A percentile compares a stretch with the other conserved stretches of the same genome.
Conservation (phyloP, 2,797 vertebrate species). For the Sorex maritimensis region DNA sequence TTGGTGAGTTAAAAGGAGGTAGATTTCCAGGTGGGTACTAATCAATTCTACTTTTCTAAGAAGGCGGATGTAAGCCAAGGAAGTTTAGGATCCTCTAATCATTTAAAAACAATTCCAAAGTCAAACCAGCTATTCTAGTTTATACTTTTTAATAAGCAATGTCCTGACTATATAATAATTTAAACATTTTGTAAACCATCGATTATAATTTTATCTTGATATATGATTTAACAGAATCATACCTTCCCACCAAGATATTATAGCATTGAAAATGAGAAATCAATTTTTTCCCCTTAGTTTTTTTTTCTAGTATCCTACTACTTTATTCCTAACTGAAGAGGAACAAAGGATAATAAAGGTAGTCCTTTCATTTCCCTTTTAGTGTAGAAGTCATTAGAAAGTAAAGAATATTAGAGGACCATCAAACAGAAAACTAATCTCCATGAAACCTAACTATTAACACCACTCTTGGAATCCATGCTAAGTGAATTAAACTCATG, state of each 20-base stretch:
- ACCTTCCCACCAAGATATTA: not conserved
- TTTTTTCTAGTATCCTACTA: not conserved
- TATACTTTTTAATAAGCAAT: constrained; percentile 9
- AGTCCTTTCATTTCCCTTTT: not conserved
- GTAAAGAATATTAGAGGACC: not conserved
- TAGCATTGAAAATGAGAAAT: not conserved
- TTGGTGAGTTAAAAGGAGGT: no score
- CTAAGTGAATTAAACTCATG: not conserved
- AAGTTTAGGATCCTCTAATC: no score
- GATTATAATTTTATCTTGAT: constrained; percentile 36
- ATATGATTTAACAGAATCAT: constrained; percentile 36
- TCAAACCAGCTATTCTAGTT: not conserved
- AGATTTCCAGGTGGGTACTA: no score
- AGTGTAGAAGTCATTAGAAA: constrained; percentile 52
- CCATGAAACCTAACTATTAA: not conserved
- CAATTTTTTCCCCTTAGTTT: constrained; percentile 4
- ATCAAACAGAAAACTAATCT: not conserved
- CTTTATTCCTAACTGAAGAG: constrained; percentile 29
- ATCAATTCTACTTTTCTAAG: no score
- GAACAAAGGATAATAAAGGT: not conserved
- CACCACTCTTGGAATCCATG: not conserved
- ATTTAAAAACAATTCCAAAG: not conserved
- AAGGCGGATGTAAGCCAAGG: no score
- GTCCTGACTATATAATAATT: constrained; percentile 10
- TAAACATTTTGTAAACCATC: not conserved